phyloP scores from a whole-genome alignment of 2,113 vertebrate species.

The Varanus komodoensis region DNA sequence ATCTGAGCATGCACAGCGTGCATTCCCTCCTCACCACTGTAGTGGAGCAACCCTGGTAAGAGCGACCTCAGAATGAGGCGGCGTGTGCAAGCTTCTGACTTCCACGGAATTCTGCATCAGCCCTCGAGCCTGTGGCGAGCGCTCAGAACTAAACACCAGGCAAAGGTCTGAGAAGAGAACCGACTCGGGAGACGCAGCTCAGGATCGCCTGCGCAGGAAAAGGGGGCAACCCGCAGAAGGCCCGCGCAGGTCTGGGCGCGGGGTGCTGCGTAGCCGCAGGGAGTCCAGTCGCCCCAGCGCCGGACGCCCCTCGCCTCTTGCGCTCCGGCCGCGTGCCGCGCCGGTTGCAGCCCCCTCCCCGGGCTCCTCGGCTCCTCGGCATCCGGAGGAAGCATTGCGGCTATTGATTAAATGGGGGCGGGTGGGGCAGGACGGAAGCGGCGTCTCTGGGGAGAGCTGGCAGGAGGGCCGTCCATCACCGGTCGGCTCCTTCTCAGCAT shows the following conservation, averaged over 20 bases:
- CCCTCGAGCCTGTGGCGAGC: too few species aligned
- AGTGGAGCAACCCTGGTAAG: background rate
- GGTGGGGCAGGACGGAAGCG: background rate
- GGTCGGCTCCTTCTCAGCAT: background rate
- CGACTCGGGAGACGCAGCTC: too few species aligned
- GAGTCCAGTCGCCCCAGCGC: too few species aligned
- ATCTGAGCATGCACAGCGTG: background rate
- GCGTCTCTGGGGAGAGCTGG: fast-evolving
- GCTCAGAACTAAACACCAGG: too few species aligned
- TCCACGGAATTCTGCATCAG: background rate
- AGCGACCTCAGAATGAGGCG: background rate
- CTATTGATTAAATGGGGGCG: background rate
- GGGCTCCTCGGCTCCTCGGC: background rate
- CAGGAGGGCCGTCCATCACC: background rate
- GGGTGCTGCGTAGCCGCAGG: too few species aligned
- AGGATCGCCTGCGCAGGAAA: too few species aligned
- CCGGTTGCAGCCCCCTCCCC: fast-evolving
- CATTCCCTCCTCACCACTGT: background rate
- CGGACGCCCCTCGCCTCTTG: too few species aligned
- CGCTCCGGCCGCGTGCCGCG: background rate
- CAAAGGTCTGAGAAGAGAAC: too few species aligned
- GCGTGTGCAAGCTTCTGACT: background rate
- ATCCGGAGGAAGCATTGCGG: background rate
- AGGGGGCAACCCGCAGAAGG: too few species aligned
- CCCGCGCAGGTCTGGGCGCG: too few species aligned